A percentile compares a stretch with the other conserved stretches of the same genome.
These are phyloP conservation scores for Mellivora capensis DNA, from an alignment of 2,113 vertebrate genomes.

Conservation along the genomic window DNA sequence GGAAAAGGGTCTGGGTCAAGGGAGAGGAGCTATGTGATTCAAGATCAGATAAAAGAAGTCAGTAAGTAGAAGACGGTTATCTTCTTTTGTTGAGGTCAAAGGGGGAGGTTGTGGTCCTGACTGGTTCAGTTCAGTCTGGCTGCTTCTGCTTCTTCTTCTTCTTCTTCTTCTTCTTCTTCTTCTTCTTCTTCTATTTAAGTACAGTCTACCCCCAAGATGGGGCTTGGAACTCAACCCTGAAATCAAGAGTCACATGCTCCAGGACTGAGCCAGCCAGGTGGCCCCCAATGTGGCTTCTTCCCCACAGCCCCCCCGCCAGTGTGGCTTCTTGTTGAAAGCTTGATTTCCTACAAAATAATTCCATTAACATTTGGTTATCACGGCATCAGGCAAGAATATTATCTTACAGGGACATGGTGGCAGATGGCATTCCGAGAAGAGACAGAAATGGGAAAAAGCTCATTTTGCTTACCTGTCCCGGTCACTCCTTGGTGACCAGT, in stretches of 20 bases:
- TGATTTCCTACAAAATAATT: background rate
- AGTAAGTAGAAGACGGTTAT: background rate
- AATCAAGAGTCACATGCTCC: background rate
- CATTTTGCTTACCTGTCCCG: background rate
- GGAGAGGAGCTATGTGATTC: background rate
- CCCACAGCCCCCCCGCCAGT: background rate
- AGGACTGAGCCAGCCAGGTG: background rate
- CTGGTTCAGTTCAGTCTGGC: background rate
- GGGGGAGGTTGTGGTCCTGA: background rate
- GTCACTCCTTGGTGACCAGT: background rate
- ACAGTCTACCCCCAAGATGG: background rate
- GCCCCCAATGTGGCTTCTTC: no score
- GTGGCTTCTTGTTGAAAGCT: background rate
- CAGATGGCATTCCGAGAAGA: background rate
- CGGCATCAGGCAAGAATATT: background rate
- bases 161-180: background rate
- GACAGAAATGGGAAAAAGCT: background rate
- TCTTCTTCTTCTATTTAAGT: background rate
- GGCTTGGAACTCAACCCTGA: background rate
- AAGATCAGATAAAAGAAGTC: background rate
- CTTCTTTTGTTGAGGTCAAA: background rate
- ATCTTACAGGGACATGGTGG: background rate
- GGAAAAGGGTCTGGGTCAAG: background rate
- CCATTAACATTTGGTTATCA: background rate
- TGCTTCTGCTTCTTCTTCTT: accelerated